Percentiles rank a stretch among this genome's conserved stretches.
These are phyloP conservation scores for Noctua janthina DNA, from an alignment of 2,888 invertebrate genomes.

Conservation along the genomic window DNA sequence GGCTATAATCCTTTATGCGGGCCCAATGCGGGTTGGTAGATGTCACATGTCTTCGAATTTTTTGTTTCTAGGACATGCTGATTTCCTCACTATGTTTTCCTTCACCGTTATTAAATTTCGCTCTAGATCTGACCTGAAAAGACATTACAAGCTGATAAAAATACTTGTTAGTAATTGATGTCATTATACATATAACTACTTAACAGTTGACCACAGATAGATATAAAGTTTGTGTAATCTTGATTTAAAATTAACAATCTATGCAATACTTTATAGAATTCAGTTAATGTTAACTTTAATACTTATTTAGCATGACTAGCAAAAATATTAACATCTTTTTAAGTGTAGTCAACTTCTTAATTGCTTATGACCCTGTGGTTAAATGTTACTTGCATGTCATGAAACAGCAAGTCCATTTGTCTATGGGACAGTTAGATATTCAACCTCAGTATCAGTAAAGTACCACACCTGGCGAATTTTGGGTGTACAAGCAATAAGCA, in stretches of 20 bases:
- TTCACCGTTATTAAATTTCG: too few species aligned
- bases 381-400: not conserved
- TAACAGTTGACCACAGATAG: not conserved
- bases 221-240: not conserved
- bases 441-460: not conserved
- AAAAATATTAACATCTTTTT: constrained; percentile 3
- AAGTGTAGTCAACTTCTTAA: not conserved
- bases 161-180: not conserved
- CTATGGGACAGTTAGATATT: not conserved
- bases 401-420: not conserved
- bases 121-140: not conserved
- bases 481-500: not conserved
- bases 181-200: not conserved
- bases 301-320: not conserved
- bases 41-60: too few species aligned
- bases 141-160: not conserved
- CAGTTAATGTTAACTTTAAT: not conserved
- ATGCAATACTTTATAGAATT: not conserved
- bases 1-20: too few species aligned
- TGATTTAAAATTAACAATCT: not conserved
- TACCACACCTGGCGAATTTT: not conserved
- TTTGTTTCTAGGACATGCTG: too few species aligned
- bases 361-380: not conserved
- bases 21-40: too few species aligned
- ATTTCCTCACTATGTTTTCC: too few species aligned